Conservation (phyloP, 1,140 invertebrate genomes). For the Pseudomyrmex sp. region DNA sequence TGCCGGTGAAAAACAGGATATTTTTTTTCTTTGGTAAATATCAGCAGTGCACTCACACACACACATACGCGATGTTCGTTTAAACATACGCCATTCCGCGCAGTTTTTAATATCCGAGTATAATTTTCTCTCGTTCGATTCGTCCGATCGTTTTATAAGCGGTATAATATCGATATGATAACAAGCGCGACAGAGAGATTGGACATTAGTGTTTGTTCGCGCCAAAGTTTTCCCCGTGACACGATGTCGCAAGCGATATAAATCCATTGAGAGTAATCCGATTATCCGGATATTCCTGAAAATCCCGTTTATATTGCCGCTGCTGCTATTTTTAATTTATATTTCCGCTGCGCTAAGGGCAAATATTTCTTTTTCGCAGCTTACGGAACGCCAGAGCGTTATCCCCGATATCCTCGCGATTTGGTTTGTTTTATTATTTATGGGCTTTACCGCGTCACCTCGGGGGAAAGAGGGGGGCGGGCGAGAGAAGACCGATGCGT, state of each 20-base stretch:
- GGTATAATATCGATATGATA: neutral
- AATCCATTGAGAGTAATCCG: slow-evolving; percentile 58
- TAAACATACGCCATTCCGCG: neutral
- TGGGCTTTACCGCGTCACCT: slow-evolving; percentile 16
- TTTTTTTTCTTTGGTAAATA: neutral
- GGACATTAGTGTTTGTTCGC: slow-evolving; percentile 45
- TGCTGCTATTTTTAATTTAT: slow-evolving; percentile 62
- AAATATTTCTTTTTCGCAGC: slow-evolving; percentile 54
- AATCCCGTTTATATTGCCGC: slow-evolving; percentile 58
- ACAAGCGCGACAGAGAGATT: slow-evolving; percentile 19
- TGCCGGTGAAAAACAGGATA: too few species aligned
- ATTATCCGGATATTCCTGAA: slow-evolving; percentile 50
- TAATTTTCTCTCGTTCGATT: neutral
- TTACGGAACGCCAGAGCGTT: slow-evolving; percentile 28
- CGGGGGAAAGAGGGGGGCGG: neutral
- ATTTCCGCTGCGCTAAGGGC: slow-evolving; percentile 52
- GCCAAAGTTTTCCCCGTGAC: slow-evolving; percentile 3
- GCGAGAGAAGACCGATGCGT: neutral
- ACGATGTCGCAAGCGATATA: slow-evolving; percentile 26
- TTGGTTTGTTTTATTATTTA: slow-evolving; percentile 60
- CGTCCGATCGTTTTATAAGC: neutral
- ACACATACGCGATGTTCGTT: neutral
- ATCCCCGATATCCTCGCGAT: slow-evolving; percentile 33
- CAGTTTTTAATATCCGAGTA: neutral
- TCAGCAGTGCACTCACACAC: too few species aligned